Evolutionary conservation across 2,888 invertebrate genomes (phyloP).

Genomic region (Eumerus sabulonum): DNA sequence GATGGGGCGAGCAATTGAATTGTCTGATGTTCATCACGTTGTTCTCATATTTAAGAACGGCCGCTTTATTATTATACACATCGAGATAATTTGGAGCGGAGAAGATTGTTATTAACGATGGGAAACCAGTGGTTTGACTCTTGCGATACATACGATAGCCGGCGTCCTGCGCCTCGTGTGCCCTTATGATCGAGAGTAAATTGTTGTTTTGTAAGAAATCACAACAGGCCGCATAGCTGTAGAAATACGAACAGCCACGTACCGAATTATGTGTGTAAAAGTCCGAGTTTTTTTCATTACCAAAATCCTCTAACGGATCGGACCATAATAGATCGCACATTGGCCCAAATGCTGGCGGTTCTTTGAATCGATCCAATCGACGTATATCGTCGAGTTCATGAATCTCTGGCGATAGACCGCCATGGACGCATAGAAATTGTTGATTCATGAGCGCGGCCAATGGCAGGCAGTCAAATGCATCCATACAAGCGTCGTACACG

Average conservation of each 20-base stretch:
- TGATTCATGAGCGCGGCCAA: conserved; percentile 99
- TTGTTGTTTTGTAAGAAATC: conserved; percentile 99
- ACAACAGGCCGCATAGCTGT: conserved; percentile 99
- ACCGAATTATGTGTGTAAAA: conserved; percentile 99
- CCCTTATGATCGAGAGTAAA: conserved; percentile 99
- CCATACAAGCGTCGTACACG: conserved; percentile 99
- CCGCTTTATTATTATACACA: conserved; percentile 99
- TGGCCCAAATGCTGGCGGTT: conserved; percentile 98
- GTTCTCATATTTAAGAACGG: conserved; percentile 99
- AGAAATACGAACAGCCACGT: conserved; percentile 99
- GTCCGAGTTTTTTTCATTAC: conserved; percentile 97
- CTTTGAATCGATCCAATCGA: conserved; percentile 99
- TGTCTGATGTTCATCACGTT: conserved; percentile 99
- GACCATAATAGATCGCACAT: conserved; percentile 99
- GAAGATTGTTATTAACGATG: conserved; percentile 99
- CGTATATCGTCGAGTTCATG: conserved; percentile 98
- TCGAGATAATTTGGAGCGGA: conserved; percentile 99
- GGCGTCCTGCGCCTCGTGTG: conserved; percentile 99
- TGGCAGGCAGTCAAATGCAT: conserved; percentile 99
- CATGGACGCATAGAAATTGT: conserved; percentile 99
- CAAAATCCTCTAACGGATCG: conserved; percentile 99
- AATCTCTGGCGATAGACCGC: conserved; percentile 98
- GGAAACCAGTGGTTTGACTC: conserved; percentile 99
- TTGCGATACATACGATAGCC: conserved; percentile 99
- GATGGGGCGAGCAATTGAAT: conserved; percentile 99